These are phyloP conservation scores for Centropristis striata DNA, from an alignment of 2,113 vertebrate genomes.

Conservation along the genomic window DNA sequence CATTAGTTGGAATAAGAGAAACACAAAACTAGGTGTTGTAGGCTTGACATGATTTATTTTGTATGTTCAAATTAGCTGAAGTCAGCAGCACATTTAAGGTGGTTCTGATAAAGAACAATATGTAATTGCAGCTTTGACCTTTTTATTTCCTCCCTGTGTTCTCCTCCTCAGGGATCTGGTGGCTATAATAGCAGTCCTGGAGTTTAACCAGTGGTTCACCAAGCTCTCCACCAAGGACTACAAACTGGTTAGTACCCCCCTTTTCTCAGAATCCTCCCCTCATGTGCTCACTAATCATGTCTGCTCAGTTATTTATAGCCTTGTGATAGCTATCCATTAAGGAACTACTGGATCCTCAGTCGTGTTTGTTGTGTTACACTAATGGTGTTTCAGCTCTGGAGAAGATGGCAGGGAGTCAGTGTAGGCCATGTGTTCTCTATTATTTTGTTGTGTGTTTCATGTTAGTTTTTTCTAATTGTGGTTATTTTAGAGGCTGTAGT, in stretches of 20 bases:
- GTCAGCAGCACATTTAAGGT: not conserved
- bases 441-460: not conserved
- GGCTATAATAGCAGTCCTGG: constrained; percentile 96
- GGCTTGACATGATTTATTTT: constrained; percentile 13
- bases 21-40: not conserved
- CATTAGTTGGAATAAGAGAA: not conserved
- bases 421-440: not conserved
- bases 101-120: not conserved
- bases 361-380: not conserved
- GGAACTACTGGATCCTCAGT: not conserved
- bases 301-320: not conserved
- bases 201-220: constrained; percentile 99
- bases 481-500: not conserved
- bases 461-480: not conserved
- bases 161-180: constrained; percentile 93
- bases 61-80: not conserved
- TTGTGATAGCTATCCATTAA: not conserved
- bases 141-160: constrained; percentile 38
- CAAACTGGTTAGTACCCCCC: constrained; percentile 90
- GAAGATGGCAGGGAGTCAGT: not conserved
- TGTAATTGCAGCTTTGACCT: constrained; percentile 15
- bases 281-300: not conserved
- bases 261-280: not conserved
- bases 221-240: constrained; percentile 96
- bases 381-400: not conserved